Evolutionary conservation across 2,888 invertebrate species (phyloP), one percentile per base, ranked within the genome.

Genomic region (Eurytoma californica): DNA sequence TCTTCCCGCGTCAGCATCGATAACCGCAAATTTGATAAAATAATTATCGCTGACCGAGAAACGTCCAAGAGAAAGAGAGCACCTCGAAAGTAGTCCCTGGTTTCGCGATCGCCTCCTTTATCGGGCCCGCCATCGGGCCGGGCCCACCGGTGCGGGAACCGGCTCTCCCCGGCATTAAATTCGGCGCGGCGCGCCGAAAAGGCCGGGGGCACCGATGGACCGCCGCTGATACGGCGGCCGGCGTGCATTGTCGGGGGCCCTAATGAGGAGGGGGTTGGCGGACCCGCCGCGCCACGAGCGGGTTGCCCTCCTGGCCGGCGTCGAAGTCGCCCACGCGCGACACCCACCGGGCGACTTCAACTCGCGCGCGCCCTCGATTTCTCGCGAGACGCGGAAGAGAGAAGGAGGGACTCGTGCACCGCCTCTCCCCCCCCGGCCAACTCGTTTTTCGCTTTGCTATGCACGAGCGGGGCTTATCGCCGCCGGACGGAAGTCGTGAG

Each of bases 281-380:
- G 39, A 3, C 57, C 57, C 57, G 57, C 18, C 12, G 1, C 18
- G 20, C 7, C 58, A 12, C 18, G 16, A 16, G 18, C 18, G 18
- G 20, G 18, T 18, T 60, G 49, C 49, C n/a, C 28, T 49, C 49
- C 49, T 24, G 63, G 12, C 73, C 16, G 77, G 77, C 65, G 51
- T 77, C 77, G 70, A 77, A 77, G 70, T 77, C 77, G 77, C 77
- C 75, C 65, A 76, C 66, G 16, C 63, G 61, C 30, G 28, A 55
- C 53, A 53, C 53, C 55, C 51, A 9, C 13, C 58, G 57, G 70
- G 72, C 24, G 53, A 63, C 63, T 72, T 61, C 53, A 63, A 72
- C 53, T 53, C 53, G 39, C 39, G 39, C 39, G 39, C 39, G 39
- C 20, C 57, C 18, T 18, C 57, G 20, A 57, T 20, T 57, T 57